phyloP scores from a whole-genome alignment of 2,888 invertebrate species.

The Charanyca ferruginea region DNA sequence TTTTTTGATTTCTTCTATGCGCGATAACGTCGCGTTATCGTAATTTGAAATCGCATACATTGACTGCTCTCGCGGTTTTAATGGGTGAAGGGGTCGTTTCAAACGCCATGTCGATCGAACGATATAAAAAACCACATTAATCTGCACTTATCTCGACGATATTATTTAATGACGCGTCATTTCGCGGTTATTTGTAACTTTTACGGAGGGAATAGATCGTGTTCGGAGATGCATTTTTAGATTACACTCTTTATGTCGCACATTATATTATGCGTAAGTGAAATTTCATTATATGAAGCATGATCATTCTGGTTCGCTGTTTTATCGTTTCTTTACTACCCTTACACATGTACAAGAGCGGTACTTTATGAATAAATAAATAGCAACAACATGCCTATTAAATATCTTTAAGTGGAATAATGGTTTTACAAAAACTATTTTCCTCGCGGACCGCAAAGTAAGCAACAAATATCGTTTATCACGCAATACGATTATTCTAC shows the following conservation, averaged over 20 bases:
- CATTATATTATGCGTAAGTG: constrained; percentile 77
- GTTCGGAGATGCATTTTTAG: constrained; percentile 80
- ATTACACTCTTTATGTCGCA: constrained; percentile 79
- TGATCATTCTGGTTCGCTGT: constrained; percentile 44
- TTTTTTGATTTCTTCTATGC: constrained; percentile 48
- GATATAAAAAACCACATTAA: constrained; percentile 89
- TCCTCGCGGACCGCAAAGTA: constrained; percentile 58
- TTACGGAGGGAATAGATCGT: constrained; percentile 81
- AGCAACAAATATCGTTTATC: constrained; percentile 72
- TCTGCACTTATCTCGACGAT: constrained; percentile 88
- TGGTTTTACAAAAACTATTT: constrained; percentile 44
- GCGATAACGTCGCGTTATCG: constrained; percentile 76
- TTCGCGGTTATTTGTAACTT: constrained; percentile 89
- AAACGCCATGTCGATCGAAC: constrained; percentile 80
- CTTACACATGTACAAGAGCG: constrained; percentile 30
- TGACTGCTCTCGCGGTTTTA: constrained; percentile 78
- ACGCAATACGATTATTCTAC: constrained; percentile 77
- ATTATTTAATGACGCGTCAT: constrained; percentile 90
- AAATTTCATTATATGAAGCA: constrained; percentile 68
- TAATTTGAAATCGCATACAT: constrained; percentile 84
- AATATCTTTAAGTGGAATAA: constrained; percentile 37
- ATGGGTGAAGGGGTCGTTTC: constrained; percentile 81
- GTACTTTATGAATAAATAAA: constrained; percentile 20
- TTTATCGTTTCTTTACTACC: constrained; percentile 41
- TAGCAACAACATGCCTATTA: constrained; percentile 17